A percentile compares a stretch with the other conserved stretches of the same genome.
phyloP scores from a whole-genome alignment of 2,888 invertebrate genomes.

The Melanophora roralis region DNA sequence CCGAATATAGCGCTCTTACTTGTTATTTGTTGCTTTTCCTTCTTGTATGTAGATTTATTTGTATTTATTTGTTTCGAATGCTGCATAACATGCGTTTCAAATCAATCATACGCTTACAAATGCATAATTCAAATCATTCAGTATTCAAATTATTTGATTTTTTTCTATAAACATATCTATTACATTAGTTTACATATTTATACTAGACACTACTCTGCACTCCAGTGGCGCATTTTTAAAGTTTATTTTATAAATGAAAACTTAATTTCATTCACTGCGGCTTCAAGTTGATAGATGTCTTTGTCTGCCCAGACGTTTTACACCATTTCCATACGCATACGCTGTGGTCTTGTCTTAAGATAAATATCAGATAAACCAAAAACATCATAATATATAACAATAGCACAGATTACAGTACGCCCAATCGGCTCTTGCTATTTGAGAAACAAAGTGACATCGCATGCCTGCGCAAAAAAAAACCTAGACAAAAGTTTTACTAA shows the following conservation, averaged over 20 bases:
- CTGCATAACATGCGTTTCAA: conserved; percentile 62
- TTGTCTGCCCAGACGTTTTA: not conserved
- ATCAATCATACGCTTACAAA: conserved; percentile 60
- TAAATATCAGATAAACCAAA: too few relatives aligned
- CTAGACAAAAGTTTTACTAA: too few relatives aligned
- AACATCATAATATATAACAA: too few relatives aligned
- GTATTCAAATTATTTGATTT: conserved; percentile 51
- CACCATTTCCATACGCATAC: conserved; percentile 7
- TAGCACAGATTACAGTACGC: too few relatives aligned
- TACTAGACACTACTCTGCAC: not conserved
- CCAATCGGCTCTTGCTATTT: too few relatives aligned
- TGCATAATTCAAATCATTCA: conserved; percentile 58
- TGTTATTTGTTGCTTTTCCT: conserved; percentile 48
- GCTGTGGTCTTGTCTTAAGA: too few relatives aligned
- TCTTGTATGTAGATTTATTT: conserved; percentile 15
- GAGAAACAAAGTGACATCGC: too few relatives aligned
- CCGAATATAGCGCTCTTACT: too few relatives aligned
- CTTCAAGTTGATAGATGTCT: not conserved
- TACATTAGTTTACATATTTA: not conserved
- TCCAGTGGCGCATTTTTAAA: conserved; percentile 33
- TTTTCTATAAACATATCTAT: conserved; percentile 7
- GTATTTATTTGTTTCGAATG: conserved; percentile 31
- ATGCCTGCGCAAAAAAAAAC: too few relatives aligned
- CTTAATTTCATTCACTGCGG: conserved; percentile 44
- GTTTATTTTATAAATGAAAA: conserved; percentile 57